Base-by-base conservation (phyloP, 1,140 invertebrate species). In the Nasonia longicornis region DNA sequence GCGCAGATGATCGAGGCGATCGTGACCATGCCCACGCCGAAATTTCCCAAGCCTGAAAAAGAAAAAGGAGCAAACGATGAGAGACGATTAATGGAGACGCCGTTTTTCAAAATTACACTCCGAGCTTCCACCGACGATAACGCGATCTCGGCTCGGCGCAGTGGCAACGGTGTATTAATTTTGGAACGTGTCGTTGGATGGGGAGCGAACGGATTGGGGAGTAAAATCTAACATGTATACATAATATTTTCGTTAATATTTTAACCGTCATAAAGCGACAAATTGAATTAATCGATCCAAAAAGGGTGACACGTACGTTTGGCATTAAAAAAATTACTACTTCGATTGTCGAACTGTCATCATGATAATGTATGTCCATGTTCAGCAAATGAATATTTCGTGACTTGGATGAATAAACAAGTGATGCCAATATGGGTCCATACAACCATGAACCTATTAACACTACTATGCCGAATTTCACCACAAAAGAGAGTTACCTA, bases 1-100 rank as follows among this genome's bases (percentile, higher is more conserved):
- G 85, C 77, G 11, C 85, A 84, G 1, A 89, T 29, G 16, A 88
- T 45, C 2, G 85, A 79, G 6, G 87, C 88, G 7, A 84, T 79
- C 29, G 84, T 84, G 8, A 89, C 70, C 29, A 89, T 77, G 20
- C 79, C 83, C n/a, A 84, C 85, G 3, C 86, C 88, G 42, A 89
- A 87, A 8, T 78, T 52, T 73, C 86, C 85, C 16, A 89, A 83
- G 80, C 83, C 89, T 90, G 84, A 20, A 88, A 86, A 12, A 87
- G 22, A 20, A 63, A 26, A 10, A 67, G 8, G 29, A 29, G 4
- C 26, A 67, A 26, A 67, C n/a, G 11, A 29, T 2, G 31, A 11
- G 35, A 3, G 16, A 45, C 2, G 16, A 48, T 77, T 70, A 70
- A 70, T 77, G 66, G 26, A 69, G 22, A 3, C 1, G 38, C 1